Percentiles rank a stretch among this genome's conserved stretches.
These are phyloP conservation scores for Drosophila formosana DNA, from an alignment of 2,888 invertebrate genomes.

Conservation along the genomic window DNA sequence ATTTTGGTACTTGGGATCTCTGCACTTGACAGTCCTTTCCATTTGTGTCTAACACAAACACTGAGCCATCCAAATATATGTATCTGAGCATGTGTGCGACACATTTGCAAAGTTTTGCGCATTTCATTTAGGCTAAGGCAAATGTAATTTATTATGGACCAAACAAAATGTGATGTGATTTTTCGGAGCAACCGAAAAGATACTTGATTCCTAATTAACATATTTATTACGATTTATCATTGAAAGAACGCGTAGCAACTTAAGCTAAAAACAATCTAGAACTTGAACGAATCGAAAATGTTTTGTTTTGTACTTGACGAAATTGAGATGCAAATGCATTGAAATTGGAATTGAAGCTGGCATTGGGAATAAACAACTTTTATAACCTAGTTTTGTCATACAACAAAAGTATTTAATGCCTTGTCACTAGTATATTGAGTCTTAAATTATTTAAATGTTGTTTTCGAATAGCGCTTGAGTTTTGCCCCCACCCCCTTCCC, in stretches of 20 bases:
- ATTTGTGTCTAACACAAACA: constrained; percentile 32
- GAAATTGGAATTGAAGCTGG: not conserved
- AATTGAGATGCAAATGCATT: constrained; percentile 1
- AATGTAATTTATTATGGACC: constrained; percentile 68
- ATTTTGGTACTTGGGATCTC: constrained; percentile 27
- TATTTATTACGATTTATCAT: no score
- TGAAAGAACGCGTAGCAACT: no score
- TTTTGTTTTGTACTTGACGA: no score
- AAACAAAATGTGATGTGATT: constrained; percentile 63
- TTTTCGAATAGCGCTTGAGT: not conserved
- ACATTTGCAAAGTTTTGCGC: constrained; percentile 58
- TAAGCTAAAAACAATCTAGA: no score
- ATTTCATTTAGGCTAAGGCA: constrained; percentile 66
- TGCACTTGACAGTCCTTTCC: constrained; percentile 43
- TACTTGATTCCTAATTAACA: not conserved
- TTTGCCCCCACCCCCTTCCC: not conserved
- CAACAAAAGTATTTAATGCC: not conserved
- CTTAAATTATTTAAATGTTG: constrained; percentile 9
- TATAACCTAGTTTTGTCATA: not conserved
- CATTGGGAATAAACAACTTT: not conserved
- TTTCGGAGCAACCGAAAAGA: constrained; percentile 7
- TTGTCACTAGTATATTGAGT: not conserved
- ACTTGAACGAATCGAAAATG: no score
- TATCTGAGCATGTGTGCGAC: constrained; percentile 4
- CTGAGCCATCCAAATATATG: not conserved